Evolutionary conservation across 1,140 invertebrate genomes (phyloP), one percentile per base, ranked within the genome.

Genomic region (Hormaphis cornu): DNA sequence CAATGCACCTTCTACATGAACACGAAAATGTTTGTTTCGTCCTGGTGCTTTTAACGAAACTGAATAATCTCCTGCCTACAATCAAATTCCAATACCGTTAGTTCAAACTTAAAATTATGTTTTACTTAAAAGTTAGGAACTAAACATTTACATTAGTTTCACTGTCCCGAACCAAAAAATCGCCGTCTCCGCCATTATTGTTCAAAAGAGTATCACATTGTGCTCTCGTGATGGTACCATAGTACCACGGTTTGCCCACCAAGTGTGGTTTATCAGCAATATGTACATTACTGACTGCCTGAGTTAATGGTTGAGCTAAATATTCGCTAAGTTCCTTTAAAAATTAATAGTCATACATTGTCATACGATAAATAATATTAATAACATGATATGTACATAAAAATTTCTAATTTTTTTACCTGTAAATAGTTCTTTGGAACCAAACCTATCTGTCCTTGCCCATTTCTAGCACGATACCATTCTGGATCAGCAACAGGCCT

Each of bases 11-110:
- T 97, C 93, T 50, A 97, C 93, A 77, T 97, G 94, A 72, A 99
- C 95, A 76, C 96, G 87, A 82, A 99, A 99, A 81, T 99, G 97
- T 80, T 99, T 99, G 81, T 99, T 99, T 71, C 95, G 88, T 35
- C 91, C 91, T 54, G 93, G 90, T 50, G 96, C 97, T 82, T 98
- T 98, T 74, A 99, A 82, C 33, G 96, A 98, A 73, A 99, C 95
- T 40, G 96, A 98, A 80, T 91, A 98, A 81, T 99, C 96, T 70
- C 96, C 97, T 82, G 93, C 88, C 95, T 98, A 79, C 20, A 82
- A 82, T 76, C 26, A 73, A 54, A 72, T 35, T 22, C 53, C 10
- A 69, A 22, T 28, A 30, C 1, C 24, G 10, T 24, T 24, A 26
- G 6, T 24, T 14, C 3, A 22, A 22, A n/a, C n/a, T n/a, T n/a